Conservation (phyloP, 2,113 vertebrate species). For the Passer domesticus region DNA sequence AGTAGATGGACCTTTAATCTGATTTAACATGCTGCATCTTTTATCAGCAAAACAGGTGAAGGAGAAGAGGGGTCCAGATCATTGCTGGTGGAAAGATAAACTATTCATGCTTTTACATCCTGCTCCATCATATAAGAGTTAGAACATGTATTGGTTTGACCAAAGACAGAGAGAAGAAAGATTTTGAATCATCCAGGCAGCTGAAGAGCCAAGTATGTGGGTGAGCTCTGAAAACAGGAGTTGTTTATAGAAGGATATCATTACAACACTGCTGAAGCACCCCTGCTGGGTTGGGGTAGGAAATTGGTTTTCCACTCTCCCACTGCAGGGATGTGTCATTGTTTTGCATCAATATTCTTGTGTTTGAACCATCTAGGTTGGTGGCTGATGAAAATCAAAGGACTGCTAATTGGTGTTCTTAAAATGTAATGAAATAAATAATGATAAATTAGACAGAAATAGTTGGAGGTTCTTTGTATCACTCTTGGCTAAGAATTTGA, state of each 20-base stretch:
- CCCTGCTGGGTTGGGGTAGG: not conserved
- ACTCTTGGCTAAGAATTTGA: conserved; percentile 5
- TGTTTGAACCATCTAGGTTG: not conserved
- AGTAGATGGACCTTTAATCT: not conserved
- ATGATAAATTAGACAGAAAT: conserved; percentile 23
- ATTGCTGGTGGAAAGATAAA: not conserved
- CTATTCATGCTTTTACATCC: rapidly evolving
- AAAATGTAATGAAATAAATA: conserved; percentile 22
- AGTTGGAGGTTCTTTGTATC: not conserved
- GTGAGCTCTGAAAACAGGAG: not conserved
- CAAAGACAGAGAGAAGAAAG: not conserved
- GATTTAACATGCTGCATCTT: not conserved
- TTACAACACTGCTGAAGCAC: not conserved
- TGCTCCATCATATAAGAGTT: not conserved
- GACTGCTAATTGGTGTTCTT: not conserved
- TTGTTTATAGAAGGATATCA: not conserved
- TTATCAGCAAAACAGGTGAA: not conserved
- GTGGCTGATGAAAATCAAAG: conserved; percentile 25
- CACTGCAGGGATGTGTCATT: not conserved
- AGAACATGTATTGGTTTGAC: not conserved
- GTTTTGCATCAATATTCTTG: not conserved
- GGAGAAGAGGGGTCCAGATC: not conserved
- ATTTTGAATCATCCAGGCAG: not conserved
- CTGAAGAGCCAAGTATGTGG: not conserved
- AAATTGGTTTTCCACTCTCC: conserved; percentile 1